phyloP scores from a whole-genome alignment of 2,113 vertebrate species.

The Probosciger aterrimus region DNA sequence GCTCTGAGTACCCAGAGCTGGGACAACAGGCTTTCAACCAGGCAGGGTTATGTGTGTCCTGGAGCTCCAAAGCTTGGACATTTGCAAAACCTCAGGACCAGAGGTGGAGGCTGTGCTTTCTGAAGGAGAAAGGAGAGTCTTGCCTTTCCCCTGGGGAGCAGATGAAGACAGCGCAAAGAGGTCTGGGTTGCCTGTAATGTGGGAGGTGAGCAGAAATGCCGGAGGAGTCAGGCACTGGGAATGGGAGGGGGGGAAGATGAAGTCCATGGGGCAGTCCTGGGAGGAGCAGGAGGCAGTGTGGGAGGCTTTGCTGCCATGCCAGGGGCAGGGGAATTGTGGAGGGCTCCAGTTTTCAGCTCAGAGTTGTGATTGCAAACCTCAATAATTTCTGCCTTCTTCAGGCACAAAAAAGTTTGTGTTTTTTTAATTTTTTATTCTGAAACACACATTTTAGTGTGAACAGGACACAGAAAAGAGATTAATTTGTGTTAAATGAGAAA shows the following conservation, averaged over 20 bases:
- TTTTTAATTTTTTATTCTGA: not conserved
- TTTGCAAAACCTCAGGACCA: not conserved
- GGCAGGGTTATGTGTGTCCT: not conserved
- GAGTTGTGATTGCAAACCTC: not conserved
- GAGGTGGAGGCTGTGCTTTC: not conserved
- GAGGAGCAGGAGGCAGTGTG: not conserved
- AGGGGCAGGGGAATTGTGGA: not conserved
- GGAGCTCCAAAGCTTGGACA: not conserved
- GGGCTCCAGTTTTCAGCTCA: not conserved
- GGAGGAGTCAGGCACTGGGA: slow-evolving; percentile 48
- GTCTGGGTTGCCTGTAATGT: not conserved
- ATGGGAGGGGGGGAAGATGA: slow-evolving; percentile 31
- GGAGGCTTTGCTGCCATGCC: not conserved
- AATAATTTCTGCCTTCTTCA: not conserved
- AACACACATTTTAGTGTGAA: not conserved
- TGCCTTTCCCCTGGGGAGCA: not conserved
- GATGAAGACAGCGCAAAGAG: not conserved
- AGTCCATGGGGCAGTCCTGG: not conserved
- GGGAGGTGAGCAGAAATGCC: slow-evolving; percentile 40
- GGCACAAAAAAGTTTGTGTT: not conserved
- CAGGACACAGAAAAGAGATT: not conserved
- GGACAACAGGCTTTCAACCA: accelerated
- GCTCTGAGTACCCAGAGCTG: not conserved
- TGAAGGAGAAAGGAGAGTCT: not conserved
- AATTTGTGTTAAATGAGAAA: not conserved